Evolutionary conservation across 2,888 invertebrate species (phyloP).

Genomic region (Iselma pallidipennis): DNA sequence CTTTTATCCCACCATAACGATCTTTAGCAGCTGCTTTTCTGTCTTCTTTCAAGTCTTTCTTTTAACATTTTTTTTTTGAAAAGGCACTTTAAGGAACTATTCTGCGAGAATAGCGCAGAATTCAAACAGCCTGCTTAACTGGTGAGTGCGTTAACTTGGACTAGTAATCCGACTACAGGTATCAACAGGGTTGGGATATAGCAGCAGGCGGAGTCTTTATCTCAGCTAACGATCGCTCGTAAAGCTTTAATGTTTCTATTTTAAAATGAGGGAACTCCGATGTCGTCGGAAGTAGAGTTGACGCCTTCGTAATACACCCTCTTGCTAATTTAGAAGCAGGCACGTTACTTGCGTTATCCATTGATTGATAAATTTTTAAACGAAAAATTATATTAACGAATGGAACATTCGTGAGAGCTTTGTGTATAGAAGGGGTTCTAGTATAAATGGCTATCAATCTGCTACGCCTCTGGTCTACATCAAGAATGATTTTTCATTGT

Average conservation of each 20-base stretch:
- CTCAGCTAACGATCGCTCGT: slow-evolving; percentile 37
- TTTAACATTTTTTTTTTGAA: not conserved
- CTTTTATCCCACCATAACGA: not conserved
- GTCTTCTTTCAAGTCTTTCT: not conserved
- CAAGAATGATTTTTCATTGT: not conserved
- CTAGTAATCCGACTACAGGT: slow-evolving; percentile 38
- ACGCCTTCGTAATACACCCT: not conserved
- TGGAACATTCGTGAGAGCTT: not conserved
- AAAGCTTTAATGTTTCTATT: slow-evolving; percentile 41
- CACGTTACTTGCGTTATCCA: too few relatives aligned
- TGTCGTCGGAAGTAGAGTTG: not conserved
- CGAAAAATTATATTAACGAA: not conserved
- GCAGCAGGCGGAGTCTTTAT: slow-evolving; percentile 32
- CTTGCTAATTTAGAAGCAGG: too few relatives aligned
- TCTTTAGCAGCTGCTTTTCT: not conserved
- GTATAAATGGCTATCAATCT: not conserved
- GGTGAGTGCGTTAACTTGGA: slow-evolving; percentile 32
- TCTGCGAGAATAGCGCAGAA: slow-evolving; percentile 31
- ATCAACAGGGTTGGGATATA: slow-evolving; percentile 37
- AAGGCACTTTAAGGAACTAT: slow-evolving; percentile 14
- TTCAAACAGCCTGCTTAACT: slow-evolving; percentile 39
- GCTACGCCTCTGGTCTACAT: not conserved
- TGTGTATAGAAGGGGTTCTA: not conserved
- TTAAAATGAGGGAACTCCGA: slow-evolving; percentile 12
- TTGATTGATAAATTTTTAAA: not conserved